A percentile compares a stretch with the other conserved stretches of the same genome.
Conservation (phyloP, 2,113 vertebrate species). For the Pollimyrus isidori region DNA sequence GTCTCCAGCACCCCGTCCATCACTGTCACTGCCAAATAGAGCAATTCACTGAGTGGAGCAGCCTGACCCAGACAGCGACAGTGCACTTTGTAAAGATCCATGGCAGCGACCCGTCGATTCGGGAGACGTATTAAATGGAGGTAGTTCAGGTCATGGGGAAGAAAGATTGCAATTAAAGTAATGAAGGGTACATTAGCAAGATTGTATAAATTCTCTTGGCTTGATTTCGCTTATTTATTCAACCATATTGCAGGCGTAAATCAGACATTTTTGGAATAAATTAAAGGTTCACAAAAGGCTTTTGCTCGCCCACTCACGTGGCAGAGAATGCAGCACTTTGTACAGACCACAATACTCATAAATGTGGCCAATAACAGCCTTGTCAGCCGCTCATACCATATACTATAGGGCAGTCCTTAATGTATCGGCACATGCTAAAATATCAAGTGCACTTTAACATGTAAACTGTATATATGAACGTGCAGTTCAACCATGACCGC, state of each 20-base stretch:
- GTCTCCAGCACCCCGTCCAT: conserved; percentile 36
- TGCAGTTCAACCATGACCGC: background rate
- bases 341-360: background rate
- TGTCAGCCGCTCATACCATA: background rate
- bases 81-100: background rate
- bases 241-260: conserved; percentile 42
- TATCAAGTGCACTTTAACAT: background rate
- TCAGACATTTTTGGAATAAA: conserved; percentile 44
- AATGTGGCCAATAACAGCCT: background rate
- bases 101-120: background rate
- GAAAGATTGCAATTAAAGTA: background rate
- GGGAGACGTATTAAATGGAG: background rate
- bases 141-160: background rate
- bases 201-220: conserved; percentile 20
- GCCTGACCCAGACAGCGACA: background rate
- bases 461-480: background rate
- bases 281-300: conserved; percentile 21
- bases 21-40: conserved; percentile 16
- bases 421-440: background rate
- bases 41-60: background rate
- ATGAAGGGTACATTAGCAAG: background rate
- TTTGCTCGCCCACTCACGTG: background rate
- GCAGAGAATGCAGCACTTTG: background rate
- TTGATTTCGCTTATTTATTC: conserved; percentile 43
- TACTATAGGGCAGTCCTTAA: background rate